Percentiles rank a stretch among this genome's conserved stretches.
Evolutionary conservation across 2,797 vertebrate species (phyloP).

Genomic region (Coregonus ussuriensis): DNA sequence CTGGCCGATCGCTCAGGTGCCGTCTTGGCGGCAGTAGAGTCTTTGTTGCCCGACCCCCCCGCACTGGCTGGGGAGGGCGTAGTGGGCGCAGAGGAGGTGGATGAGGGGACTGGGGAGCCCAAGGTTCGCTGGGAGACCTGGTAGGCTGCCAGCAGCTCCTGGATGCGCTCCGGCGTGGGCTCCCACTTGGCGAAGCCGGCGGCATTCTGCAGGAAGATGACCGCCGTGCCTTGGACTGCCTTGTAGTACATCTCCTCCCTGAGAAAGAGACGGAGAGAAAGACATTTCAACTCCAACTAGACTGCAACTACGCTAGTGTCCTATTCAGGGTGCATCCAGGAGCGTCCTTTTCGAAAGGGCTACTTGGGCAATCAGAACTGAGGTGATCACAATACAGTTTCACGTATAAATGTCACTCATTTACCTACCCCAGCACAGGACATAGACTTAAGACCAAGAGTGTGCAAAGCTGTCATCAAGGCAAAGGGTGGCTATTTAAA

Average conservation of each 20-base stretch:
- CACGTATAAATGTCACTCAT: too few relatives aligned
- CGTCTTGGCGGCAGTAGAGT: conserved; percentile 72
- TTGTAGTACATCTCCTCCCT: conserved; percentile 98
- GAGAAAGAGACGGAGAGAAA: conserved; percentile 18
- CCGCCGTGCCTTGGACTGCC: conserved; percentile 88
- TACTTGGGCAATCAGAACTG: too few relatives aligned
- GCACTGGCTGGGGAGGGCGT: conserved; percentile 41
- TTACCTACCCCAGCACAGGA: too few relatives aligned
- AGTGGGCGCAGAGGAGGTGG: conserved; percentile 47
- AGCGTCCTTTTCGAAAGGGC: too few relatives aligned
- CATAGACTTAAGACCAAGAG: too few relatives aligned
- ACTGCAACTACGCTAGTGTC: too few relatives aligned
- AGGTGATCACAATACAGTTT: too few relatives aligned
- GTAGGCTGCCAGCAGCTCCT: conserved; percentile 84
- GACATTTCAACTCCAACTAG: background rate
- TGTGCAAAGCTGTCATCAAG: too few relatives aligned
- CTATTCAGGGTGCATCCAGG: too few relatives aligned
- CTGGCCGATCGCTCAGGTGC: conserved; percentile 76
- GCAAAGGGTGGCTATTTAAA: too few relatives aligned
- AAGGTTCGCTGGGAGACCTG: conserved; percentile 64
- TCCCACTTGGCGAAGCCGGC: conserved; percentile 93
- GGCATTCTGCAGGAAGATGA: conserved; percentile 93
- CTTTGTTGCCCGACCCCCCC: conserved; percentile 70
- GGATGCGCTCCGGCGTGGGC: conserved; percentile 84
- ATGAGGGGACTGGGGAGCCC: conserved; percentile 78